Evolutionary conservation across 2,113 vertebrate species (phyloP).

Genomic region (Apteryx mantelli): DNA sequence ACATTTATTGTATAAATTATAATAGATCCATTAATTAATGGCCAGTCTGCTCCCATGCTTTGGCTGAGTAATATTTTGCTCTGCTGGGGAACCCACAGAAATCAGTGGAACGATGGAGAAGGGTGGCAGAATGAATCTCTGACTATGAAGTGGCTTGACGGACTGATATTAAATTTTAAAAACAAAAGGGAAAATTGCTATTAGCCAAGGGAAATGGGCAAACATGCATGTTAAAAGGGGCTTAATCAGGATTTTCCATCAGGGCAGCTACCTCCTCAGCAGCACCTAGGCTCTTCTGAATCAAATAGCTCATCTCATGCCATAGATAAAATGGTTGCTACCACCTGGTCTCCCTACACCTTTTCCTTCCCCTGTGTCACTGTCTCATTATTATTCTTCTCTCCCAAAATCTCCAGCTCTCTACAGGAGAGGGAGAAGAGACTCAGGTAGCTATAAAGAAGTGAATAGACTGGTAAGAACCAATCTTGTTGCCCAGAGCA

Average conservation of each 20-base stretch:
- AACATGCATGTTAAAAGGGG: neutral
- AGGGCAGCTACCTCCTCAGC: neutral
- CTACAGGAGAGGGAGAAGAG: too few species aligned
- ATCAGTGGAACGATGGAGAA: neutral
- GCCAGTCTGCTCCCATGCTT: neutral
- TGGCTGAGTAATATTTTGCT: neutral
- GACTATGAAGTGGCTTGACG: neutral
- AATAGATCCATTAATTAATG: neutral
- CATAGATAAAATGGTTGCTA: too few species aligned
- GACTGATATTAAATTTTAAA: neutral
- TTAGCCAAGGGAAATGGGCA: neutral
- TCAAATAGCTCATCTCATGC: too few species aligned
- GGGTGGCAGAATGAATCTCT: neutral
- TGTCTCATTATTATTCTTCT: too few species aligned
- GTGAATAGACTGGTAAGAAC: too few species aligned
- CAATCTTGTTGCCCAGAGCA: too few species aligned
- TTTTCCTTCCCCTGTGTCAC: too few species aligned
- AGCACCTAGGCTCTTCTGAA: neutral
- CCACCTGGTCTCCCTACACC: too few species aligned
- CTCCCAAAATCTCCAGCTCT: too few species aligned
- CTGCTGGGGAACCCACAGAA: neutral
- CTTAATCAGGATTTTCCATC: neutral
- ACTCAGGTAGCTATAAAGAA: too few species aligned
- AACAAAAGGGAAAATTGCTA: neutral
- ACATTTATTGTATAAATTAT: neutral